phyloP scores from a whole-genome alignment of 2,113 vertebrate genomes.

The Chloroceryle aenea region DNA sequence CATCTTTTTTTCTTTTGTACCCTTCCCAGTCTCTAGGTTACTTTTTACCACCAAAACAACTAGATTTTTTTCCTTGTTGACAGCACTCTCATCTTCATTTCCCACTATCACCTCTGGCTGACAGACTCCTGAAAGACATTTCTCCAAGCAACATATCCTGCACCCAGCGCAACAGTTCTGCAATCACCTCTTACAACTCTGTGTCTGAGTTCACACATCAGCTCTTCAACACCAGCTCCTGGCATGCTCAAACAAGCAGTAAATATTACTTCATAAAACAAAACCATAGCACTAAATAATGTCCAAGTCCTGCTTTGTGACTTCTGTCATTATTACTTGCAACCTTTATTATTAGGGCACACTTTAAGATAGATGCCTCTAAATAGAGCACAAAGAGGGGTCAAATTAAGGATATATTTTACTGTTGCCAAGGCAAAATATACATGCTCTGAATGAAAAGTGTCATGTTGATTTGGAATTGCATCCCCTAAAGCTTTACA shows the following conservation, averaged over 20 bases:
- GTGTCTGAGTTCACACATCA: accelerated
- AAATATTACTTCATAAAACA: neutral
- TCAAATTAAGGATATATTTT: neutral
- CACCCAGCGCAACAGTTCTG: neutral
- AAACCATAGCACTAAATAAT: neutral
- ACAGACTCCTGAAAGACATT: neutral
- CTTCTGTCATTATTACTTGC: neutral
- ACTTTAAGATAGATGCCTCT: neutral
- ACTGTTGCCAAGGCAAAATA: neutral
- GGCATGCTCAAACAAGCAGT: no score
- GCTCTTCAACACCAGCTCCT: accelerated
- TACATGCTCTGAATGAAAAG: neutral
- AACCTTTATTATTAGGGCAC: accelerated
- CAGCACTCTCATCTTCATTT: neutral
- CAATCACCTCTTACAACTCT: neutral
- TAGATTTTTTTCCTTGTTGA: neutral
- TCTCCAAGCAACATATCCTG: neutral
- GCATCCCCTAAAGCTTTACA: neutral
- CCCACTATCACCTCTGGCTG: neutral
- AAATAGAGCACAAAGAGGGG: neutral
- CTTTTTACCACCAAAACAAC: neutral
- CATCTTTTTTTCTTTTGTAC: neutral
- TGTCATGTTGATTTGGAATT: neutral
- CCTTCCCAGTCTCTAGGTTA: neutral
- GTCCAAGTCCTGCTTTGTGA: neutral